Evolutionary conservation across 1,140 invertebrate genomes (phyloP).

Genomic region (Eulimnadia texana): DNA sequence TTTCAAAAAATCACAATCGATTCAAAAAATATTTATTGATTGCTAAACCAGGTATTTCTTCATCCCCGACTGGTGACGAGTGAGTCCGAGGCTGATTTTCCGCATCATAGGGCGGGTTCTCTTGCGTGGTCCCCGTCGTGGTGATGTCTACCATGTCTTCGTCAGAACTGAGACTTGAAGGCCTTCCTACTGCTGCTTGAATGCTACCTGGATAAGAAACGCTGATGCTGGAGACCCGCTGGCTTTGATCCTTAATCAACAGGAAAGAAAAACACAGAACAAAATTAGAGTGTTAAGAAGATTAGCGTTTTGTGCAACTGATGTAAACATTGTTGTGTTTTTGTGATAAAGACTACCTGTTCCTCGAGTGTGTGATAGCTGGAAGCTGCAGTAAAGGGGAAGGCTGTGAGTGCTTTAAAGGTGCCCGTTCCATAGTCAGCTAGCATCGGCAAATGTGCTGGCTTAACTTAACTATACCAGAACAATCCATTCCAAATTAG

Average conservation of each 20-base stretch:
- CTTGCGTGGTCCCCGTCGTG: constrained; percentile 29
- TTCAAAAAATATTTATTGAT: too few relatives aligned
- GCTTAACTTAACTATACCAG: not conserved
- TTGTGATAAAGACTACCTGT: too few relatives aligned
- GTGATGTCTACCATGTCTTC: constrained; percentile 52
- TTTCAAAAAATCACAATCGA: too few relatives aligned
- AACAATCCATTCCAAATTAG: not conserved
- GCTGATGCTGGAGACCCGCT: constrained; percentile 1
- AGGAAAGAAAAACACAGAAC: not conserved
- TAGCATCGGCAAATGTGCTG: not conserved
- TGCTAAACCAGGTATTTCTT: not conserved
- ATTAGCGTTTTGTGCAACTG: too few relatives aligned
- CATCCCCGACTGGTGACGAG: not conserved
- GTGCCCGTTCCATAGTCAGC: not conserved
- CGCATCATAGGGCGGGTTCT: not conserved
- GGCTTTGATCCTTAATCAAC: not conserved
- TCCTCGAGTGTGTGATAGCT: not conserved
- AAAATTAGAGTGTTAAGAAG: too few relatives aligned
- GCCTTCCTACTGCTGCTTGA: not conserved
- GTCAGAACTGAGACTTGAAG: constrained; percentile 28
- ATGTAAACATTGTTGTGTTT: too few relatives aligned
- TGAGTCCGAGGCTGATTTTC: not conserved
- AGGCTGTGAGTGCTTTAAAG: not conserved
- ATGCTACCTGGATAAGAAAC: not conserved
- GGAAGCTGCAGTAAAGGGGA: not conserved